phyloP scores from a whole-genome alignment of 2,888 invertebrate species.

The Nemoura dubitans region DNA sequence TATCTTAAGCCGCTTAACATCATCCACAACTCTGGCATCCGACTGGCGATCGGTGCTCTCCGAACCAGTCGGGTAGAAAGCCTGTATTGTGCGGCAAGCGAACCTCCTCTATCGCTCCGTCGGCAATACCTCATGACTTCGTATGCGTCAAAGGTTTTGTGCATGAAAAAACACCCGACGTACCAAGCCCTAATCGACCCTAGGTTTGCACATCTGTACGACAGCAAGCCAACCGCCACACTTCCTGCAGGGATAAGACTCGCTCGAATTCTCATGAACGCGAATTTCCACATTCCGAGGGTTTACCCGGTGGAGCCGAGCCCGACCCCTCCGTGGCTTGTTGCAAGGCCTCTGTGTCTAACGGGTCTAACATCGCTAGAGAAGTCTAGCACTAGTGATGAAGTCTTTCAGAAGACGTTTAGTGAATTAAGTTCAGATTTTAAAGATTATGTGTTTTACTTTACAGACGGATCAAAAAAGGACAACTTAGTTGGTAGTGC shows the following conservation, averaged over 20 bases:
- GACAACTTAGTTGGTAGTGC: constrained; percentile 8
- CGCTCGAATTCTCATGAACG: neutral
- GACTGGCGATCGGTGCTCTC: constrained; percentile 24
- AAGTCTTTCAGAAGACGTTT: neutral
- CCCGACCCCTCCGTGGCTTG: constrained; percentile 9
- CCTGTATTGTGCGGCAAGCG: constrained; percentile 17
- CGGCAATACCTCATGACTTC: neutral
- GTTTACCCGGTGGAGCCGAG: neutral
- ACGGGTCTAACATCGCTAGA: neutral
- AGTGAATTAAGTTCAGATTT: neutral
- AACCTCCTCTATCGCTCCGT: constrained; percentile 19
- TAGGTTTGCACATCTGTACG: neutral
- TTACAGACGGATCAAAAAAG: constrained; percentile 18
- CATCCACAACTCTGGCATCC: constrained; percentile 33
- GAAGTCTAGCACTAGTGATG: neutral
- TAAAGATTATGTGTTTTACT: neutral
- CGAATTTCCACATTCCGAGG: neutral
- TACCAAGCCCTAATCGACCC: constrained; percentile 4
- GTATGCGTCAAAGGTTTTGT: neutral
- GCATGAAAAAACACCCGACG: constrained; percentile 24
- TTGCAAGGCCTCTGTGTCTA: neutral
- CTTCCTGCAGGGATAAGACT: neutral
- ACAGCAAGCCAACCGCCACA: neutral
- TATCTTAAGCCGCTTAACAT: neutral
- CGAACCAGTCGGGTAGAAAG: constrained; percentile 35